Conservation (phyloP, 2,888 invertebrate genomes). For the Agrotis exclamationis region DNA sequence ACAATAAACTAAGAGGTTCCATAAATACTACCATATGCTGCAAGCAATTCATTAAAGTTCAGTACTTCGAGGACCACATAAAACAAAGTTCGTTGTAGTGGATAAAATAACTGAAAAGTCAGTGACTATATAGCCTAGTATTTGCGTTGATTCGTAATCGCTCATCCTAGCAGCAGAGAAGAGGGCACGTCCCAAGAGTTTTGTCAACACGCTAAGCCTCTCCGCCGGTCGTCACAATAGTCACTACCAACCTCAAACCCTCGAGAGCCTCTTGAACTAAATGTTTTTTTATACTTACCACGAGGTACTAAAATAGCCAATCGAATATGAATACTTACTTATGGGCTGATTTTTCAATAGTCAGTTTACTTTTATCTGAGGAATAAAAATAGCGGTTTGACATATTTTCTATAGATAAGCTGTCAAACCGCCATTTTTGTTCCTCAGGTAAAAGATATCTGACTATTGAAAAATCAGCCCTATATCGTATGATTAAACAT, state of each 20-base stretch:
- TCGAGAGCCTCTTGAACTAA: slow-evolving; percentile 50
- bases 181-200: slow-evolving; percentile 78
- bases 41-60: not conserved
- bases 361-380: too few species aligned
- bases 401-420: too few species aligned
- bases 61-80: not conserved
- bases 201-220: slow-evolving; percentile 77
- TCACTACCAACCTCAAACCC: slow-evolving; percentile 52
- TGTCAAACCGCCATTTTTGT: too few species aligned
- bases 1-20: too few species aligned
- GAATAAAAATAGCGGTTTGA: too few species aligned
- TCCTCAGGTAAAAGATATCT: too few species aligned
- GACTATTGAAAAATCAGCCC: too few species aligned
- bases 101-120: slow-evolving; percentile 52
- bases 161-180: slow-evolving; percentile 67
- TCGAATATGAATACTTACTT: not conserved
- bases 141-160: slow-evolving; percentile 64
- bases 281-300: slow-evolving; percentile 48
- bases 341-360: too few species aligned
- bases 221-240: slow-evolving; percentile 66
- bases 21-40: not conserved
- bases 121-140: slow-evolving; percentile 39
- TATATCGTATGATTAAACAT: not conserved
- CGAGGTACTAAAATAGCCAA: slow-evolving; percentile 6
- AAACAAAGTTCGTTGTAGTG: not conserved